Conservation (phyloP, 2,797 vertebrate genomes). For the Crossoptilon crossoptilon region DNA sequence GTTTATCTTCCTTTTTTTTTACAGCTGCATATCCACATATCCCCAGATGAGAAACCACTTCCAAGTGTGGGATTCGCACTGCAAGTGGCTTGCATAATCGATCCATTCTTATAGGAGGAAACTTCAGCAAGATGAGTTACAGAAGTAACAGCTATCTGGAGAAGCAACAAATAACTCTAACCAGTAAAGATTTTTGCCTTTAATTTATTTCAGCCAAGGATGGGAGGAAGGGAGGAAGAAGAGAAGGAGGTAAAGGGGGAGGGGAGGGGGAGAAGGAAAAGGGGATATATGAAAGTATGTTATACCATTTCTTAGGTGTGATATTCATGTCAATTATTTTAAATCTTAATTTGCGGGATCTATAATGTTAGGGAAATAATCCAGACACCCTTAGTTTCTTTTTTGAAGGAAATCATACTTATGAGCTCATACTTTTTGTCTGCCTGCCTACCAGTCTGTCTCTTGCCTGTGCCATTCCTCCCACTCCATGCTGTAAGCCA, state of each 20-base stretch:
- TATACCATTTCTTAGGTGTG: not conserved
- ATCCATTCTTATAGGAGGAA: not conserved
- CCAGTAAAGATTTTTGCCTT: not conserved
- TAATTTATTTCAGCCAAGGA: not conserved
- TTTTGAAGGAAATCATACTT: not conserved
- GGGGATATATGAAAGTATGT: not conserved
- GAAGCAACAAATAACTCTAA: not conserved
- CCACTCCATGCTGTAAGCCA: not conserved
- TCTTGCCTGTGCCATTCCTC: constrained; percentile 2
- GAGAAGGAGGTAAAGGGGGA: rapidly evolving
- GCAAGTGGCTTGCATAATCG: not conserved
- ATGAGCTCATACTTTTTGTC: not conserved
- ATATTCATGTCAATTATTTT: constrained; percentile 18
- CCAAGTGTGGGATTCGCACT: not conserved
- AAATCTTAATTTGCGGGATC: not conserved
- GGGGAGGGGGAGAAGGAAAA: not conserved
- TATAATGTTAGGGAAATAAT: not conserved
- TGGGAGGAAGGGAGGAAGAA: no score
- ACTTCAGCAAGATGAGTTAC: not conserved
- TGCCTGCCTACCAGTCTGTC: not conserved
- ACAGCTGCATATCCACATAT: not conserved
- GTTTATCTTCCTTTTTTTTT: not conserved
- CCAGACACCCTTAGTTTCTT: not conserved
- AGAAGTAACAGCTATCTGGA: not conserved
- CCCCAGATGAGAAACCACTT: not conserved